Conservation (phyloP, 2,797 vertebrate genomes). For the Poecilia velifera region DNA sequence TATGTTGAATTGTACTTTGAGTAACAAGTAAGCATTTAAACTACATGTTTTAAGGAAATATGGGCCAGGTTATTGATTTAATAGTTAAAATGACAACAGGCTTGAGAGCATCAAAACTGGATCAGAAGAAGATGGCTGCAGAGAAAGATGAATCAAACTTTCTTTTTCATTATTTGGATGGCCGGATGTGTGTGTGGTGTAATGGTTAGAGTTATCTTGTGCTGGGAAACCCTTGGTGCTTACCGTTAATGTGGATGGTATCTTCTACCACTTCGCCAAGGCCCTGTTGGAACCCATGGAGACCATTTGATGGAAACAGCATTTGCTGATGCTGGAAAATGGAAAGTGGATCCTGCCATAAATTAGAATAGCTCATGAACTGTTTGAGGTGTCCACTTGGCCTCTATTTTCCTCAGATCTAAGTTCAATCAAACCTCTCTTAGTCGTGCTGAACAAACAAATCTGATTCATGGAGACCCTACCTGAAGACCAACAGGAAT, state of each 20-base stretch:
- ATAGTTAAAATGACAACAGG: not conserved
- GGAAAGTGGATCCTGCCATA: not conserved
- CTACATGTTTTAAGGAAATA: not conserved
- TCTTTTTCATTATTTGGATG: too few species aligned
- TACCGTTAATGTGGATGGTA: not conserved
- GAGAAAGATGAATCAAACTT: too few species aligned
- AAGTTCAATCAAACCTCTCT: not conserved
- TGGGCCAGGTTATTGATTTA: not conserved
- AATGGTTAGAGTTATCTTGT: not conserved
- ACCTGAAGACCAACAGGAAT: not conserved
- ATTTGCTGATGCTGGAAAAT: not conserved
- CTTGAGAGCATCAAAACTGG: not conserved
- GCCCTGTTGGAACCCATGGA: not conserved
- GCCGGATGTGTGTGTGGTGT: not conserved
- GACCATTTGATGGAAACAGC: not conserved
- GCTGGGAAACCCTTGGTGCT: not conserved
- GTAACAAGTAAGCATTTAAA: not conserved
- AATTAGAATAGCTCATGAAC: not conserved
- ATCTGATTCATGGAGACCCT: not conserved
- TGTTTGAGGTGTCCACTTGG: not conserved
- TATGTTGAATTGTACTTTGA: not conserved
- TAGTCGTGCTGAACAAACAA: not conserved
- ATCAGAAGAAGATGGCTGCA: not conserved
- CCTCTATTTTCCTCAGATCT: not conserved
- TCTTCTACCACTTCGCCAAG: not conserved